Conservation (phyloP, 1,140 invertebrate genomes). For the Anastrepha ludens region DNA sequence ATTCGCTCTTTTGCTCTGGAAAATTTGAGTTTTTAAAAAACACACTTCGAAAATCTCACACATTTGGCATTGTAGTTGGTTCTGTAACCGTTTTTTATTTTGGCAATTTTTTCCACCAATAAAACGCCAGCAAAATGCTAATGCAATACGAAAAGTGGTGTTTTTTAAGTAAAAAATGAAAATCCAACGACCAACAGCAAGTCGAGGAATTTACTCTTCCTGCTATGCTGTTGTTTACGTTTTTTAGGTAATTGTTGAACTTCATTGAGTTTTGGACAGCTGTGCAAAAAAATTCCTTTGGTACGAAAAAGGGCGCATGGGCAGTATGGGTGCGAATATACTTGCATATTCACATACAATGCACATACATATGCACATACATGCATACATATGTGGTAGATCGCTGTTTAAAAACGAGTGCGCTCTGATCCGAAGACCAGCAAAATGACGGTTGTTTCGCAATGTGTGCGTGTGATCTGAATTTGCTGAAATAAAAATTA, state of each 20-base stretch:
- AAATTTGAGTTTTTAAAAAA: neutral
- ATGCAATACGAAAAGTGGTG: slow-evolving; percentile 65
- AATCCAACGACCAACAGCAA: slow-evolving; percentile 55
- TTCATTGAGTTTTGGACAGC: slow-evolving; percentile 29
- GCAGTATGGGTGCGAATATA: slow-evolving; percentile 53
- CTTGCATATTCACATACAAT: neutral
- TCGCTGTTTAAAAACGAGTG: no score
- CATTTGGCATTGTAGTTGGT: neutral
- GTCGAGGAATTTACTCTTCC: slow-evolving; percentile 66
- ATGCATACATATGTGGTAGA: neutral
- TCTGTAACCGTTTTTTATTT: slow-evolving; percentile 33
- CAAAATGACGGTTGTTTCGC: no score
- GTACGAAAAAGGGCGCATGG: slow-evolving; percentile 63
- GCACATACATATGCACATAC: neutral
- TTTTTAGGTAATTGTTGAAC: neutral
- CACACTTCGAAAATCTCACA: neutral
- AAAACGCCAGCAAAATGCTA: slow-evolving; percentile 69
- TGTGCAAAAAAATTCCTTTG: slow-evolving; percentile 52
- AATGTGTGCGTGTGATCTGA: no score
- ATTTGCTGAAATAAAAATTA: no score
- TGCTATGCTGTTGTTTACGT: slow-evolving; percentile 33
- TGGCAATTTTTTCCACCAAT: slow-evolving; percentile 66
- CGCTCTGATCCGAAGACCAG: no score
- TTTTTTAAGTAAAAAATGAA: slow-evolving; percentile 71
- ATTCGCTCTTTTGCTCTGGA: neutral